Evolutionary conservation across 2,888 invertebrate species (phyloP).

Genomic region (Hydroisotoma schaefferi): DNA sequence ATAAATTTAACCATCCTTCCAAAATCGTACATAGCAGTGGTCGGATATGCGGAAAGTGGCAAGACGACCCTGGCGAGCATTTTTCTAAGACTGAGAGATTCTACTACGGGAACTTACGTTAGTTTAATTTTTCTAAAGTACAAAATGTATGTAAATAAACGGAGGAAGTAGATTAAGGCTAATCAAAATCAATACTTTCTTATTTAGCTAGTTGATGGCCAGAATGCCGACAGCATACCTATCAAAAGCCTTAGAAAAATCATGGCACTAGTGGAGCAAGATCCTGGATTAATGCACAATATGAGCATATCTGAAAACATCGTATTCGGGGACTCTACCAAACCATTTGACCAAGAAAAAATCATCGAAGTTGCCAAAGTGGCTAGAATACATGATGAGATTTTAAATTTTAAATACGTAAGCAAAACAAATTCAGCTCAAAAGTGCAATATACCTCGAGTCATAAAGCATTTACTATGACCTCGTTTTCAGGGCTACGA

Average conservation of each 20-base stretch:
- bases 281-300: constrained; percentile 19
- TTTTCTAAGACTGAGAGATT: constrained; percentile 20
- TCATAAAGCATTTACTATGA: neutral
- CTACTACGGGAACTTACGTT: constrained; percentile 19
- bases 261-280: constrained; percentile 19
- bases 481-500: constrained; percentile 22
- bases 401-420: constrained; percentile 11
- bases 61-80: constrained; percentile 23
- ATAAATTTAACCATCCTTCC: constrained; percentile 24
- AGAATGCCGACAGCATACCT: constrained; percentile 3
- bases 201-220: constrained; percentile 11
- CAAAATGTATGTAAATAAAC: no score
- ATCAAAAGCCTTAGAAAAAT: constrained; percentile 7
- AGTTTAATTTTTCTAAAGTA: neutral
- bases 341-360: neutral
- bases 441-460: neutral
- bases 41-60: constrained; percentile 19
- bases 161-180: no score
- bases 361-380: constrained; percentile 29
- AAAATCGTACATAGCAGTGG: constrained; percentile 28
- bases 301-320: constrained; percentile 30
- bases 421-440: neutral
- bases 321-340: constrained; percentile 9
- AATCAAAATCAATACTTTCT: no score
- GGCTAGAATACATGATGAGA: constrained; percentile 21